phyloP scores from a whole-genome alignment of 2,113 vertebrate species.

The Ploceus nigricollis region DNA sequence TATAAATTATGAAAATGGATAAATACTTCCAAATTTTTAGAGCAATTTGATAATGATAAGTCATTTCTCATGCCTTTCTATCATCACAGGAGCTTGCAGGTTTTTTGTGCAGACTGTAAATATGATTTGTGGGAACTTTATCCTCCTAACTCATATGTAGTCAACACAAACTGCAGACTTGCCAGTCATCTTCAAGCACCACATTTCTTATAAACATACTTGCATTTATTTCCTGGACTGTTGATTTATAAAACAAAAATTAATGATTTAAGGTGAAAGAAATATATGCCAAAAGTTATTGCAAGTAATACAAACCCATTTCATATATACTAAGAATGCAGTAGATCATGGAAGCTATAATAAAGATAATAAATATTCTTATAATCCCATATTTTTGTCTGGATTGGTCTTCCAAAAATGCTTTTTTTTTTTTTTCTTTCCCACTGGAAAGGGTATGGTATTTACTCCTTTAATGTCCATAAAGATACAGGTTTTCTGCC shows the following conservation, averaged over 20 bases:
- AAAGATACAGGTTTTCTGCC: not conserved
- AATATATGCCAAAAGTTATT: not conserved
- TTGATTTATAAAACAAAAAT: not conserved
- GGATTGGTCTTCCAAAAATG: not conserved
- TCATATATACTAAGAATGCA: not conserved
- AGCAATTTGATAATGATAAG: not conserved
- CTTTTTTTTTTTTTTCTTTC: fast-evolving
- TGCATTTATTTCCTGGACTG: not conserved
- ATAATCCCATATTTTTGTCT: not conserved
- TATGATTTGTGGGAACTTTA: not conserved
- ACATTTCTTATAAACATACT: not conserved
- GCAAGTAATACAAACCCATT: not conserved
- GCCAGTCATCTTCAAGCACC: not conserved
- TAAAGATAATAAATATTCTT: not conserved
- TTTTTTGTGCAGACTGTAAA: not conserved
- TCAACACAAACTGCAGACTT: not conserved
- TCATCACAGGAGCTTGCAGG: not conserved
- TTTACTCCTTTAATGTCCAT: not conserved
- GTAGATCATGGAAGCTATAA: not conserved
- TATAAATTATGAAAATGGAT: not conserved
- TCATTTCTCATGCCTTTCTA: not conserved
- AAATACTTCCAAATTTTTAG: not conserved
- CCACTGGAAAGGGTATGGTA: not conserved
- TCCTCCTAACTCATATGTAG: not conserved
- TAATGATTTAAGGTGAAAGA: not conserved